phyloP scores from a whole-genome alignment of 1,140 invertebrate genomes.

The Episyrphus balteatus region DNA sequence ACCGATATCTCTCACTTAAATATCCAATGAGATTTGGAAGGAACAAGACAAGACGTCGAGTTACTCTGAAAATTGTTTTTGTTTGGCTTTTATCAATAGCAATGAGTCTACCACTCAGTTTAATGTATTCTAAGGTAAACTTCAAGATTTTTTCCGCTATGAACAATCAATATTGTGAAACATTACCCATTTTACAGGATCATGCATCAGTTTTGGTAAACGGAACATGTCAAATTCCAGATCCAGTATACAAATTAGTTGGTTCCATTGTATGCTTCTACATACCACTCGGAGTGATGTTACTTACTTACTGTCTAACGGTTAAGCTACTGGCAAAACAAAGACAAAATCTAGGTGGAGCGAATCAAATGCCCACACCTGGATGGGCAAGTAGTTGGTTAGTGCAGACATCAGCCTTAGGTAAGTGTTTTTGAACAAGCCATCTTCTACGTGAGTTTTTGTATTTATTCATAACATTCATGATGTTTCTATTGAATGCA shows the following conservation, averaged over 20 bases:
- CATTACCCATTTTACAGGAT: conserved; percentile 48
- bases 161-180: background rate
- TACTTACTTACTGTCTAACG: conserved; percentile 84
- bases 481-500: background rate
- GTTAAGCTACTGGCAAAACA: conserved; percentile 69
- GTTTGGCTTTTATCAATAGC: conserved; percentile 83
- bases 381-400: conserved; percentile 52
- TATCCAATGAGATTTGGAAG: conserved; percentile 83
- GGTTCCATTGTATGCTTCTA: conserved; percentile 93
- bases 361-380: conserved; percentile 21
- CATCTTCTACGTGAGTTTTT: background rate
- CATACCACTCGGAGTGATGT: conserved; percentile 88
- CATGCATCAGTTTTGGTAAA: conserved; percentile 67
- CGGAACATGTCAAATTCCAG: conserved; percentile 73
- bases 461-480: background rate
- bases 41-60: conserved; percentile 74
- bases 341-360: conserved; percentile 55
- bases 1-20: conserved; percentile 73
- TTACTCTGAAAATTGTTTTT: conserved; percentile 80
- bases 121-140: conserved; percentile 74
- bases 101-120: conserved; percentile 74
- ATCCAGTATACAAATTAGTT: conserved; percentile 81
- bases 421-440: conserved; percentile 33
- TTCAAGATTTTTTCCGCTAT: background rate
- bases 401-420: conserved; percentile 43